A percentile compares a stretch with the other conserved stretches of the same genome.
Evolutionary conservation across 2,888 invertebrate genomes (phyloP).

Genomic region (Galeruca laticollis): DNA sequence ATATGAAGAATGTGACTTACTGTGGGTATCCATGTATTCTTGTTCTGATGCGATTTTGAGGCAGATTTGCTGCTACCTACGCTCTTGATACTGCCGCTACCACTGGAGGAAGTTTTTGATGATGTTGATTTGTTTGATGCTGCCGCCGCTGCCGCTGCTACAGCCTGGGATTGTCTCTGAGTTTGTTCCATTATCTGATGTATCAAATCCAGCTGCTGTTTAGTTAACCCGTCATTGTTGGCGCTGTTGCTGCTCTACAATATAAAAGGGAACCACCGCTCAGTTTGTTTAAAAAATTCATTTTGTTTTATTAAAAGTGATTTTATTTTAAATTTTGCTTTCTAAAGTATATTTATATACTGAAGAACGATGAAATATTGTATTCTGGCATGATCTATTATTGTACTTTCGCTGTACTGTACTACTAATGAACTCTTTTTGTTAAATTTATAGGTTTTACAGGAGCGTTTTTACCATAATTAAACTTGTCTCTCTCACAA

Average conservation of each 20-base stretch:
- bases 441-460: too few species aligned
- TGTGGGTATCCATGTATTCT: conserved; percentile 40
- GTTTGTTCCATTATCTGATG: conserved; percentile 84
- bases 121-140: conserved; percentile 51
- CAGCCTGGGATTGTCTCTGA: conserved; percentile 71
- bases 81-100: conserved; percentile 40
- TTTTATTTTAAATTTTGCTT: neutral
- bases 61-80: conserved; percentile 37
- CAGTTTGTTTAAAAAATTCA: too few species aligned
- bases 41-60: conserved; percentile 41
- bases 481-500: too few species aligned
- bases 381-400: too few species aligned
- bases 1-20: conserved; percentile 31
- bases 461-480: too few species aligned
- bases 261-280: conserved; percentile 11
- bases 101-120: conserved; percentile 58
- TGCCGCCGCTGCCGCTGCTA: conserved; percentile 39
- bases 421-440: too few species aligned
- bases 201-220: conserved; percentile 80
- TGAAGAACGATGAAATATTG: too few species aligned
- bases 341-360: too few species aligned
- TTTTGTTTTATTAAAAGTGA: neutral
- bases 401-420: too few species aligned
- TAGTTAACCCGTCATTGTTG: conserved; percentile 77
- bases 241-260: conserved; percentile 66